A percentile compares a stretch with the other conserved stretches of the same genome.
phyloP scores from a whole-genome alignment of 2,113 vertebrate species.

The Ptilonorhynchus violaceus region DNA sequence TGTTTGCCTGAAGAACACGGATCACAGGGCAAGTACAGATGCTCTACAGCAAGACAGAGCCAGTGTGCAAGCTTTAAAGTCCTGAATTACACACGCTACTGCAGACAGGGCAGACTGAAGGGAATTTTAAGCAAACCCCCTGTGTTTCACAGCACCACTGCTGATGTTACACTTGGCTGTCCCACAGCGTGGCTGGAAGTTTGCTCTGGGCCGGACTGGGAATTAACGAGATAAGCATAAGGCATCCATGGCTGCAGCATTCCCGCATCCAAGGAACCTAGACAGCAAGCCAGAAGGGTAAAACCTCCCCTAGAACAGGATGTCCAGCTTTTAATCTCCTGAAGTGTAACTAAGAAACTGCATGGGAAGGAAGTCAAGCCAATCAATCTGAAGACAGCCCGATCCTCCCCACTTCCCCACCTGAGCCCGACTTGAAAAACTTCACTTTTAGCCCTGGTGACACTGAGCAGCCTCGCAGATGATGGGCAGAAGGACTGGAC shows the following conservation, averaged over 20 bases:
- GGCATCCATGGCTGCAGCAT: not conserved
- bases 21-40: not conserved
- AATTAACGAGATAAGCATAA: not conserved
- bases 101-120: not conserved
- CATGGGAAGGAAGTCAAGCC: not conserved
- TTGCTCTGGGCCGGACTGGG: not conserved
- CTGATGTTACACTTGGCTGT: not conserved
- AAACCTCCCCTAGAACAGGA: not conserved
- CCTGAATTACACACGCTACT: not conserved
- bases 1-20: not conserved
- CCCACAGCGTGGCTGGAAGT: not conserved
- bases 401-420: not conserved
- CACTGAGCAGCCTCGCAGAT: not conserved
- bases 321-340: not conserved
- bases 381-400: not conserved
- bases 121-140: not conserved
- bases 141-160: not conserved
- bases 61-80: not conserved
- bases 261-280: not conserved
- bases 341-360: not conserved
- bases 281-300: not conserved
- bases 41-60: not conserved
- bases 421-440: not conserved
- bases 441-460: not conserved
- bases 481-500: not conserved